Evolutionary conservation across 2,888 invertebrate species (phyloP), one percentile per base, ranked within the genome.

Genomic region (Dysmachus trigonus): DNA sequence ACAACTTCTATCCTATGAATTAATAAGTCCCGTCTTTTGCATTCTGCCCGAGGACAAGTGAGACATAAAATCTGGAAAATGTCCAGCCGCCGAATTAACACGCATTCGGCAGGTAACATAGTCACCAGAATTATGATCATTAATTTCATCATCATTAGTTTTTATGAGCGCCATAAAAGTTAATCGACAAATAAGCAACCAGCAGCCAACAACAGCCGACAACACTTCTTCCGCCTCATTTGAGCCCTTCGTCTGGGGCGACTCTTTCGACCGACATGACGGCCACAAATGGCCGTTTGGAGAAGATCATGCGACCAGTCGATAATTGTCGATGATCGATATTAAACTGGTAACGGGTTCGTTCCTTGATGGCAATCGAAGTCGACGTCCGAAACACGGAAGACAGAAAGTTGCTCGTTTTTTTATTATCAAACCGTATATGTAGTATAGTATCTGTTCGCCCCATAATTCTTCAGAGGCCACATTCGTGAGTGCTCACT

Each of bases 91-190:
- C 27, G 22, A 62, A 18, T 27, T 7, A 22, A 62, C 62, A 62
- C 27, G 22, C 27, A 62, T 62, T 18, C 62, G 62, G 7, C 62
- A 8, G 10, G 62, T 62, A 62, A 22, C 27, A 22, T 22, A 22
- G 79, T 30, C 51, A 79, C 47, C 31, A 1, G 51, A 79, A 79
- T 47, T 51, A 79, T 79, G 51, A 79, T 79, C 79, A 47, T 79
- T 79, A 86, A 86, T 77, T 74, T 86, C 47, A 82, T 86, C 53
- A 86, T 81, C 83, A 87, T 87, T 87, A 82, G 83, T 77, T 85
- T 83, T 86, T 87, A 86, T 53, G 83, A 47, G 30, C 6, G 30
- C 72, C 72, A 77, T 87, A 87, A 87, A 87, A 87, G 31, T 85
- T 87, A 87, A 87, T 87, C 82, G 87, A 47, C 30, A 79, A 51